Base-by-base conservation (phyloP, 1,140 invertebrate species). In the Drosophila carrolli region DNA sequence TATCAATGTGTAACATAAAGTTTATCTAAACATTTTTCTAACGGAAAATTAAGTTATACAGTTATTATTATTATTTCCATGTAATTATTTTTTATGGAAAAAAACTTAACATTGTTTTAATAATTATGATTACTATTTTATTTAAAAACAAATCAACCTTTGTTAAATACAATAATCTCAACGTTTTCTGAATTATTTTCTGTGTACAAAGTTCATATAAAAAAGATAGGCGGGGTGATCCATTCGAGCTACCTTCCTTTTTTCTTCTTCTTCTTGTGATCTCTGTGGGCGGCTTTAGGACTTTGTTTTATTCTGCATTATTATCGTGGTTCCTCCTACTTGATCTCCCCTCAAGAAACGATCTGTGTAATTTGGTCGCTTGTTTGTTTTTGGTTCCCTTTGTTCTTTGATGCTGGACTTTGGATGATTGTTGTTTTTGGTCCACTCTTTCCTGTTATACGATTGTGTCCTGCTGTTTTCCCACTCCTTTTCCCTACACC, bases 381-480 rank as follows among this genome's bases (percentile, higher is more conserved):
- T 71, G 71, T 62, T 74, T 81, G 59, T 81, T 84, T 67, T 60
- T 56, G 40, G 41, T 60, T 59, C 38, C 32, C 50, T 44, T 66
- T 62, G 58, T 61, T 63, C 74, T 76, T 67, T 76, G 74, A 78
- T 78, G 62, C 55, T 66, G 63, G 61, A 70, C 63, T 50, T 23
- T 8, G 41, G 32, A 35, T 73, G 62, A 75, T 65, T 51, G 7
- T 58, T 58, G 44, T 48, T 53, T 44, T 41, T 59, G 55, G 47
- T 53, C 47, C 48, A 35, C 27, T 50, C 57, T 73, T 82, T 82
- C 75, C 75, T 82, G 67, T 85, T 85, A 86, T 85, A 38, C 74
- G 57, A 62, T 61, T 74, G 83, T 73, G 55, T 84, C 81, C 81
- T 84, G 81, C 81, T 84, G 74, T 68, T 58, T 37, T 53, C 14